These are phyloP conservation scores for Mellivora capensis DNA, from an alignment of 2,113 vertebrate genomes.

Conservation along the genomic window DNA sequence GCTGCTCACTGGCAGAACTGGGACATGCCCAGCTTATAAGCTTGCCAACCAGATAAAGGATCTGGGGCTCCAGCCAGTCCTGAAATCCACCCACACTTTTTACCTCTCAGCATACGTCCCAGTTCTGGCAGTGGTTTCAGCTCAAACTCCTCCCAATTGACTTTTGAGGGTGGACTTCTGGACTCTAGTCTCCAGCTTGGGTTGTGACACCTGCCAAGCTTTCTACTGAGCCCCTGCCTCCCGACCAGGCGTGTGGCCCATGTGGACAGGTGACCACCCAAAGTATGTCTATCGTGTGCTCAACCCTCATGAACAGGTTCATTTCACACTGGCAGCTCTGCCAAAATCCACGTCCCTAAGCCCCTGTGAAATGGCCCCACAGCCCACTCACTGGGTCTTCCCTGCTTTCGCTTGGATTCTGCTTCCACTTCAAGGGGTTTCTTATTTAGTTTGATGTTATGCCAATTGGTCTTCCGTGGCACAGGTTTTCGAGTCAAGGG, in stretches of 20 bases:
- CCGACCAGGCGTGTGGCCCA: not conserved
- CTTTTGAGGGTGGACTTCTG: not conserved
- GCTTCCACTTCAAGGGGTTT: not conserved
- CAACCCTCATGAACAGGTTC: not conserved
- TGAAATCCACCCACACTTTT: not conserved
- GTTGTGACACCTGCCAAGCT: not conserved
- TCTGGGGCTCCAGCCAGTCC: not conserved
- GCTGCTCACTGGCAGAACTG: not conserved
- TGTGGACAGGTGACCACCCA: not conserved
- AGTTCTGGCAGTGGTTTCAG: not conserved
- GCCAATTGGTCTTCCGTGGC: not conserved
- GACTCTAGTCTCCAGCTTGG: not conserved
- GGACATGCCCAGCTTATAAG: not conserved
- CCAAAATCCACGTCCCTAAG: not conserved
- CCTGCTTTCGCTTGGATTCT: too few species aligned
- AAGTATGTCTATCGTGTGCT: not conserved
- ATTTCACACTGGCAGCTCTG: not conserved
- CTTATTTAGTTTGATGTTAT: not conserved
- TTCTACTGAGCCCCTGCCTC: not conserved
- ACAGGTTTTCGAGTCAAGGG: not conserved
- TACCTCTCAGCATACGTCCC: not conserved
- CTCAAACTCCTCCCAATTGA: not conserved
- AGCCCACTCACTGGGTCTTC: not conserved
- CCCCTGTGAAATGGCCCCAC: not conserved
- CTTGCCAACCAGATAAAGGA: not conserved